Base-by-base conservation (phyloP, 2,888 invertebrate genomes). In the Pterostichus madidus region DNA sequence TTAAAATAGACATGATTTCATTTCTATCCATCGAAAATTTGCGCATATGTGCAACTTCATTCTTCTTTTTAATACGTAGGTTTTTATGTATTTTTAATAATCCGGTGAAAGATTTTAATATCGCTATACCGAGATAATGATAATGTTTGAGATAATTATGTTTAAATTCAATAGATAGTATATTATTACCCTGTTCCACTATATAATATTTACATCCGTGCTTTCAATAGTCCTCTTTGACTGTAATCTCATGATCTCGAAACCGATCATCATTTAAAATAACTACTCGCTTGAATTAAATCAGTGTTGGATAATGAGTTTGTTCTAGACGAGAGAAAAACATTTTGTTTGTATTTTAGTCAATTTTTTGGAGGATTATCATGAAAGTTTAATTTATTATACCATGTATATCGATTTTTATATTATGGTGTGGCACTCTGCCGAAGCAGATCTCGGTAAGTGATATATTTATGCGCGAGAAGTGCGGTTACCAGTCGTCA, bases 51-150 rank as follows among this genome's bases (percentile, higher is more conserved):
- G 10, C n/a, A 49, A 24, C 24, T 24, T 11, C 31, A 59, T 59
- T 11, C 31, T 59, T 24, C 13, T 39, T 39, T 68, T 17, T 15
- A 71, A 17, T 56, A 15, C 44, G 44, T 17, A 71, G 32, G 64
- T 81, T 81, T 81, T 81, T 81, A 81, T 81, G 81, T 75, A 49
- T 75, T 81, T 81, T 75, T 81, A 81, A 81, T 81, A 56, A 56
- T 59, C 52, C 31, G 46, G 13, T 75, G 46, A 81, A 81, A 59
- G 81, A 49, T 39, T 81, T 81, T 81, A 68, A 81, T 68, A 81
- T 81, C 81, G 46, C 44, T 64, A 64, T 81, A 8, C 4, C 32
- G 15, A 44, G 17, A 11, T 81, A 81, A 81, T 81, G 15, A 81
- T 61, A 75, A 81, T 81, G 75, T 75, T 81, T 81, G 59, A 75